phyloP scores from a whole-genome alignment of 2,113 vertebrate genomes.

The Sialia sialis region DNA sequence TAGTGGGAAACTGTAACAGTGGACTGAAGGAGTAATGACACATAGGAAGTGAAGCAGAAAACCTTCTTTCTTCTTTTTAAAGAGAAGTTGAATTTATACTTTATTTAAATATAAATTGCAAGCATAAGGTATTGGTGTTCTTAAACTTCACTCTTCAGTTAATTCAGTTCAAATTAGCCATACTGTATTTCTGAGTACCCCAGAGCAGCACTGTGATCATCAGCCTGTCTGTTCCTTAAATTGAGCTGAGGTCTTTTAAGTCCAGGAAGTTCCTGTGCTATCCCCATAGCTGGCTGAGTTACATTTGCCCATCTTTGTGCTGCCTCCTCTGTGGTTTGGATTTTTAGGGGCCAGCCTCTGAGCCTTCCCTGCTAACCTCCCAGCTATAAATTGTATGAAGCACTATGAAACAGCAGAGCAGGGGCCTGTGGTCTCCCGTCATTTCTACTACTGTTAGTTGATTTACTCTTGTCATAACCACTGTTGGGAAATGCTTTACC shows the following conservation, averaged over 20 bases:
- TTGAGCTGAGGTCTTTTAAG: neutral
- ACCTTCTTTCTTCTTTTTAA: conserved; percentile 38
- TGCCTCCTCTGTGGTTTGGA: neutral
- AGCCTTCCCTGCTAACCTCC: neutral
- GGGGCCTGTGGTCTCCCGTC: neutral
- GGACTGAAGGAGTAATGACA: conserved; percentile 42
- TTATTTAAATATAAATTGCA: conserved; percentile 56
- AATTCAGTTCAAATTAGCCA: neutral
- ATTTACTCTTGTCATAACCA: neutral
- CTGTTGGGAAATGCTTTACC: neutral
- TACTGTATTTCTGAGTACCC: neutral
- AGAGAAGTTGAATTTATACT: conserved; percentile 7
- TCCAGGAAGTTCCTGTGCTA: neutral
- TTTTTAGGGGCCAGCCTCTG: neutral
- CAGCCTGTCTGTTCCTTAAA: neutral
- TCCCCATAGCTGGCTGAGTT: neutral
- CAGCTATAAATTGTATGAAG: neutral
- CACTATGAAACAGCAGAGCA: conserved; percentile 16
- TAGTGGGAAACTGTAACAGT: conserved; percentile 25
- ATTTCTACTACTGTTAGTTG: conserved; percentile 7
- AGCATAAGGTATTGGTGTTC: neutral
- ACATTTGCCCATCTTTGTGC: neutral
- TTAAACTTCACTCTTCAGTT: neutral
- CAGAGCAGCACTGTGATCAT: neutral
- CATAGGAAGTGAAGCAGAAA: conserved; percentile 62